These are phyloP conservation scores for Microctenopoma steveboyesi DNA, from an alignment of 2,797 vertebrate genomes.

Conservation along the genomic window DNA sequence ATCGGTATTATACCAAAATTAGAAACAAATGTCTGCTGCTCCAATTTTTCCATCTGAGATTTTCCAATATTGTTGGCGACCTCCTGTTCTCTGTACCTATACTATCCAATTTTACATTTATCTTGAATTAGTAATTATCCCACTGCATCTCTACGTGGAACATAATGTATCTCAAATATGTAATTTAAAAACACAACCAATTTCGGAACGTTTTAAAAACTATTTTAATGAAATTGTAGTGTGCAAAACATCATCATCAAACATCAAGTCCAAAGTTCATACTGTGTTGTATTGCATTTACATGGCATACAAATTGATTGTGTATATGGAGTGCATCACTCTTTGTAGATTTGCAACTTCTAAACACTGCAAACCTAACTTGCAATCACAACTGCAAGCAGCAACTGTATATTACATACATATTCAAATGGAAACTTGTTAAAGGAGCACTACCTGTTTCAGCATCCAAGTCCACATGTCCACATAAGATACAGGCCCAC, in stretches of 20 bases:
- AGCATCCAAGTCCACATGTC: conserved; percentile 20
- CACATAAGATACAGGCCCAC: conserved; percentile 21
- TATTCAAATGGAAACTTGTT: conserved; percentile 2
- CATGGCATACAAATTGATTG: neutral
- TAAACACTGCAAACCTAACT: conserved; percentile 39
- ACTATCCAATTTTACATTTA: conserved; percentile 30
- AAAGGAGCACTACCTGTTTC: neutral
- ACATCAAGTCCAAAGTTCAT: conserved; percentile 34
- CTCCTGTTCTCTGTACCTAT: conserved; percentile 3
- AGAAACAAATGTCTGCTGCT: conserved; percentile 10
- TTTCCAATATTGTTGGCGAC: conserved; percentile 13
- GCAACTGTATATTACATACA: neutral
- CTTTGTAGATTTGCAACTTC: conserved; percentile 14
- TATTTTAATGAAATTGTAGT: conserved; percentile 33
- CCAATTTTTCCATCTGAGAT: conserved; percentile 30
- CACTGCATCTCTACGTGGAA: neutral
- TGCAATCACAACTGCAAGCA: conserved; percentile 1
- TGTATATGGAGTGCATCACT: conserved; percentile 28
- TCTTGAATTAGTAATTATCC: neutral
- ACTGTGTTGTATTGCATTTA: conserved; percentile 5
- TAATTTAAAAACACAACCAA: neutral
- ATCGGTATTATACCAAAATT: conserved; percentile 1
- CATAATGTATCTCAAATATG: neutral
- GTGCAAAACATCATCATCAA: conserved; percentile 9
- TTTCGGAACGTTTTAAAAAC: conserved; percentile 14